Conservation (phyloP, 2,797 vertebrate genomes). For the Oryzias sinensis region DNA sequence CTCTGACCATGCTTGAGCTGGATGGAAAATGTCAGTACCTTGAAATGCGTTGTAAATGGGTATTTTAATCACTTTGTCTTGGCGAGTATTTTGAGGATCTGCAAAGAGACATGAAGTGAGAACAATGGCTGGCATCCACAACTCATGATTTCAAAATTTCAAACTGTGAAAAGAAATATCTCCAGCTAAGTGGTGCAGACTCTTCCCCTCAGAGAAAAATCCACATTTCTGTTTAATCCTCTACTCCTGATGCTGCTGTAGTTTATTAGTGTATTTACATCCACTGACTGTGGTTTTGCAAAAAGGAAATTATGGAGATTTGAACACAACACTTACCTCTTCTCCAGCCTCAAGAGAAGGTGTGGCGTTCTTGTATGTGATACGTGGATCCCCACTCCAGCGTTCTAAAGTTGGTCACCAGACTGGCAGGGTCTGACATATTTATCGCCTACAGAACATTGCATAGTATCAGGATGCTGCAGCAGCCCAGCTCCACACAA, state of each 20-base stretch:
- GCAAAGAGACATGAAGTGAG: conserved; percentile 11
- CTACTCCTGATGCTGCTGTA: too few species aligned
- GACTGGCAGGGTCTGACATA: conserved; percentile 83
- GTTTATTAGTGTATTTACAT: too few species aligned
- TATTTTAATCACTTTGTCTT: conserved; percentile 88
- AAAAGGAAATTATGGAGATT: too few species aligned
- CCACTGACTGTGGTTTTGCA: too few species aligned
- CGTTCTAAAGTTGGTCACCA: conserved; percentile 87
- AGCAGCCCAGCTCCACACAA: conserved; percentile 92
- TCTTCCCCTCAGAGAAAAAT: too few species aligned
- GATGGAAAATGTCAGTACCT: conserved; percentile 81
- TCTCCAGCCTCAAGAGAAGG: conserved; percentile 79
- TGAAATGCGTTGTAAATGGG: conserved; percentile 89
- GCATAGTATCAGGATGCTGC: conserved; percentile 87
- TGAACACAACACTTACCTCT: conserved; percentile 79
- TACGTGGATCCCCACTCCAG: conserved; percentile 89
- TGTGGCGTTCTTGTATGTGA: conserved; percentile 82
- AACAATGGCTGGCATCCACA: neutral
- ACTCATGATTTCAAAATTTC: neutral
- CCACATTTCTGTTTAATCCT: too few species aligned
- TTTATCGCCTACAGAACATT: conserved; percentile 87
- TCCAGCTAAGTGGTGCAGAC: too few species aligned
- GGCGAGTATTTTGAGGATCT: conserved; percentile 87
- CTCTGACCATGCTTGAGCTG: conserved; percentile 82
- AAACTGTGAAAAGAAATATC: too few species aligned